These are phyloP conservation scores for Axinella damicornis DNA, from an alignment of 37 sponge, comb jelly and placozoan genomes.

Conservation along the genomic window DNA sequence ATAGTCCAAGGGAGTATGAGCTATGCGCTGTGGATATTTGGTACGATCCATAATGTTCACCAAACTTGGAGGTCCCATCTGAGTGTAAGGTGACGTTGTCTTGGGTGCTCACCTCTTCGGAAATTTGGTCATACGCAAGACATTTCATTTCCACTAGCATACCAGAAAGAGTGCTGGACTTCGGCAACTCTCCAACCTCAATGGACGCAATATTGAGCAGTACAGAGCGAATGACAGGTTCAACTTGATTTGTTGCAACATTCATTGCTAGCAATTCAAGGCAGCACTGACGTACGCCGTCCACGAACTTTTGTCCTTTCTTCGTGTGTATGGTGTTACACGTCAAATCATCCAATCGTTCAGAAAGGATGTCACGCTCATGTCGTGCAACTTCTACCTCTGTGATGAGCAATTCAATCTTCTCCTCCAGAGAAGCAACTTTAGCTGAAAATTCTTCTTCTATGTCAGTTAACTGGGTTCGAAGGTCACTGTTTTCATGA, in stretches of 20 bases:
- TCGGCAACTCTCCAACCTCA: conserved; percentile 2
- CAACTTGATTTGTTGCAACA: conserved; percentile 1
- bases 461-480: background rate
- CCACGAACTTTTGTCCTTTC: conserved; percentile 14
- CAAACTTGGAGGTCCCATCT: conserved; percentile 55
- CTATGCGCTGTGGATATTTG: conserved; percentile 34
- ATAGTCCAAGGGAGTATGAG: conserved; percentile 37
- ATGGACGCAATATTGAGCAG: background rate
- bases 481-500: conserved; percentile 4
- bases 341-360: no score
- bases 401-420: no score
- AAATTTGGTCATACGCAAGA: conserved; percentile 7
- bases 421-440: background rate
- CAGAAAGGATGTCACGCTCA: no score
- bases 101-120: conserved; percentile 1
- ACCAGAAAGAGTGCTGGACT: background rate
- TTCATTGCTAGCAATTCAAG: conserved; percentile 21
- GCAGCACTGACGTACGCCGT: conserved; percentile 22
- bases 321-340: no score
- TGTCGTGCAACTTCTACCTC: no score
- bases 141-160: conserved; percentile 26
- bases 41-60: conserved; percentile 39
- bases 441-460: background rate
- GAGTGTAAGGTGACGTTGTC: conserved; percentile 3
- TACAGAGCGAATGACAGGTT: conserved; percentile 22